Evolutionary conservation across 2,888 invertebrate genomes (phyloP).

Genomic region (Yponomeuta malinellus): DNA sequence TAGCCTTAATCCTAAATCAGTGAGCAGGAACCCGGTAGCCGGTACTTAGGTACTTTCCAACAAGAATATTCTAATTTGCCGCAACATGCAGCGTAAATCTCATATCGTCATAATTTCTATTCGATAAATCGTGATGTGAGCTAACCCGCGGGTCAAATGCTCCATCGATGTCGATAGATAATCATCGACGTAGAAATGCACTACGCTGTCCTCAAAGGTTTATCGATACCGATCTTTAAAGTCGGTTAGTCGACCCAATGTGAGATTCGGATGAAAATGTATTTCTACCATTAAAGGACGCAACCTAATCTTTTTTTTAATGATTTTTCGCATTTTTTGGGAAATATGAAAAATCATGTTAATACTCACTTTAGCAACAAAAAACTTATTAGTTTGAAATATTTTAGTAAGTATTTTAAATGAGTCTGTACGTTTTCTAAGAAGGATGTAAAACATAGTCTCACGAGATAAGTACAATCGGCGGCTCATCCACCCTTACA

Average conservation of each 20-base stretch:
- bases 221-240: slow-evolving; percentile 63
- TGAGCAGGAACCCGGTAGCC: slow-evolving; percentile 10
- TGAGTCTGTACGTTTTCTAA: too few species aligned
- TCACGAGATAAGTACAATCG: too few species aligned
- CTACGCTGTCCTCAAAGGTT: slow-evolving; percentile 47
- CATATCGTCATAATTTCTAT: slow-evolving; percentile 35
- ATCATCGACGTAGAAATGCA: slow-evolving; percentile 49
- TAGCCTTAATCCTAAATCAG: background rate
- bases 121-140: slow-evolving; percentile 48
- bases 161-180: slow-evolving; percentile 48
- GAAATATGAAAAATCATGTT: too few species aligned
- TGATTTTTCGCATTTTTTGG: too few species aligned
- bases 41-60: slow-evolving; percentile 27
- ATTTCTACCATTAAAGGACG: too few species aligned
- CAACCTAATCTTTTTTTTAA: too few species aligned
- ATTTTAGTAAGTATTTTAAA: too few species aligned
- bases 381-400: too few species aligned
- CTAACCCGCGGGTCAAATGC: slow-evolving; percentile 46
- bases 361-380: too few species aligned
- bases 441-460: too few species aligned
- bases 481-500: too few species aligned
- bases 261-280: too few species aligned
- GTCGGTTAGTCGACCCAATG: slow-evolving; percentile 42
- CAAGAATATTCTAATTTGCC: slow-evolving; percentile 39
- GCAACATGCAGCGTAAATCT: slow-evolving; percentile 31